These are phyloP conservation scores for Hemicordylus capensis DNA, from an alignment of 2,113 vertebrate genomes.

Conservation along the genomic window DNA sequence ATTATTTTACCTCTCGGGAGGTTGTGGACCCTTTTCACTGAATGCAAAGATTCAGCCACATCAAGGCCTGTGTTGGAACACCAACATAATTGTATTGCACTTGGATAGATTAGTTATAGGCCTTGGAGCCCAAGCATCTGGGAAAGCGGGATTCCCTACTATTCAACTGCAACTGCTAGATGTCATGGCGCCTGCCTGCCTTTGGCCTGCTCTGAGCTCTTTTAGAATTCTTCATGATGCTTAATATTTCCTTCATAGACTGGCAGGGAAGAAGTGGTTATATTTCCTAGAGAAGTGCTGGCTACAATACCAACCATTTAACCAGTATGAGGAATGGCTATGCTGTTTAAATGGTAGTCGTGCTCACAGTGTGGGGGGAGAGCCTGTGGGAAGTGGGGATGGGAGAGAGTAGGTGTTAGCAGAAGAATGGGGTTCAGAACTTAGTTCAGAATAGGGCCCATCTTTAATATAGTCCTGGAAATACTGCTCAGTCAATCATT, in stretches of 20 bases:
- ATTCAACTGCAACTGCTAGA: not conserved
- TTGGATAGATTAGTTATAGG: not conserved
- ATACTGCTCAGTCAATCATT: not conserved
- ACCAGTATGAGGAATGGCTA: not conserved
- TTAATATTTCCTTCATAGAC: not conserved
- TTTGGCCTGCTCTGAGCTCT: not conserved
- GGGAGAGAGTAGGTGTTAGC: not conserved
- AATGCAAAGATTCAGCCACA: not conserved
- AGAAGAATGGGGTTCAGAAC: not conserved
- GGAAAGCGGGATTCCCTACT: not conserved
- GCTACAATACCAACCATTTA: not conserved
- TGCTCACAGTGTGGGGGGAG: not conserved
- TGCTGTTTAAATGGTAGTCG: not conserved
- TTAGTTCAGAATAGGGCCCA: not conserved
- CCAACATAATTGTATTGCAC: no score
- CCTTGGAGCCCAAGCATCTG: not conserved
- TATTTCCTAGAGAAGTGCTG: not conserved
- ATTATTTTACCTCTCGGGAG: not conserved
- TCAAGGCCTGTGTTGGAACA: not conserved
- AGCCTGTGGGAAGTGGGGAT: not conserved
- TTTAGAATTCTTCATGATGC: not conserved
- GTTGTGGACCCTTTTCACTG: not conserved
- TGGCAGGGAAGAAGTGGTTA: not conserved
- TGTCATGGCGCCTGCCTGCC: no score
- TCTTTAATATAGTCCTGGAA: not conserved